Base-by-base conservation (phyloP, 2,797 vertebrate species). In the Sebastes cheni region DNA sequence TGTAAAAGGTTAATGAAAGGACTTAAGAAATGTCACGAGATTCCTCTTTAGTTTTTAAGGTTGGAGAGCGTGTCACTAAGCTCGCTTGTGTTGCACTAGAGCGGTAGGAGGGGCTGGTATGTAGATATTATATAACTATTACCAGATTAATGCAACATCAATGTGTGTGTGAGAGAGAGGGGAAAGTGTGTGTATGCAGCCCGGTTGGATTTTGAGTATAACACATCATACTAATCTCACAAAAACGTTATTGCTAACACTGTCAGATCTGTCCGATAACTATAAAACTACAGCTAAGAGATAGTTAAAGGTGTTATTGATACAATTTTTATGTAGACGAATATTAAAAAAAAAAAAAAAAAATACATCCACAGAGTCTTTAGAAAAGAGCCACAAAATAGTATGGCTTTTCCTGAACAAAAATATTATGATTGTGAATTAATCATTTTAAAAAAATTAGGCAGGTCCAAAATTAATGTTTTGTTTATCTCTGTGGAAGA, bases 91-190 rank as follows among this genome's bases (percentile, higher is more conserved):
- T 84, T 88, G 72, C 60, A 6, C 83, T 73, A 75, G 30, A 70
- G 50, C 3, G 5, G 25, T 50, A 22, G 73, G 59, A 86, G 16
- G 23, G 32, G 71, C 55, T 75, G 69, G 52, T 73, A 77, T 84
- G 81, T 76, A 6, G 46, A 70, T 72, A 67, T 92, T 87, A 83
- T 60, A 81, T 78, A 89, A 90, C 81, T n/a, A 61, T 75, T 62
- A 75, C 79, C 68, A 86, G 85, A 86, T 70, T 85, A 86, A 86
- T 82, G 52, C 67, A 58, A 46, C 76, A 80, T 79, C 55, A 4
- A 8, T 59, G 20, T 59, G 46, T 64, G 65, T 36, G 27, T 50
- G 16, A 67, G 22, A 16, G 2, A 23, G 5, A 59, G 13, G 18
- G 20, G 22, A 2, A 29, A 13, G 22, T 30, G 12, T 42, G 30